A percentile compares a stretch with the other conserved stretches of the same genome.
Conservation (phyloP, 2,888 invertebrate genomes). For the Cerceris rybyensis region DNA sequence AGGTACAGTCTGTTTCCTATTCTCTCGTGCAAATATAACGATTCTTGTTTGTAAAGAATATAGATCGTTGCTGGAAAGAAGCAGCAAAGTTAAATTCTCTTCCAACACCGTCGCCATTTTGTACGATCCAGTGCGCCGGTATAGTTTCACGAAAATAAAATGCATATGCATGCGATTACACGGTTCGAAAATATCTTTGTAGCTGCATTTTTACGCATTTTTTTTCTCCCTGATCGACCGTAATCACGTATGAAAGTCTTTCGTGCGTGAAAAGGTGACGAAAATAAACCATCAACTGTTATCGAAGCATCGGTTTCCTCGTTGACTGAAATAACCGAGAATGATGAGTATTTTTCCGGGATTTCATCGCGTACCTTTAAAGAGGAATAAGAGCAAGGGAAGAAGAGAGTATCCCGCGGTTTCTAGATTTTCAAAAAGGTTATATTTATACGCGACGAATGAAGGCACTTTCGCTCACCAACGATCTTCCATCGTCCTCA, state of each 20-base stretch:
- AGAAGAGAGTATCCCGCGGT: too few species aligned
- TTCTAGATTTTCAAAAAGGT: not conserved
- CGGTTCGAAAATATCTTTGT: not conserved
- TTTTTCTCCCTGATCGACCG: not conserved
- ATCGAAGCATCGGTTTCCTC: not conserved
- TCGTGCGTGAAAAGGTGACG: not conserved
- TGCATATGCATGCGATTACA: not conserved
- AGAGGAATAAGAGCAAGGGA: not conserved
- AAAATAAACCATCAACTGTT: slow-evolving; percentile 1
- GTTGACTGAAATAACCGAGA: not conserved
- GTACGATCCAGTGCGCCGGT: not conserved
- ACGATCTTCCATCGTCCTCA: slow-evolving; percentile 50
- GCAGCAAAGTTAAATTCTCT: too few species aligned
- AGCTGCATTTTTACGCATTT: not conserved
- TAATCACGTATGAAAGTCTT: not conserved
- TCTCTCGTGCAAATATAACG: slow-evolving; percentile 4
- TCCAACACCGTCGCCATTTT: not conserved
- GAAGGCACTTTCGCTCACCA: slow-evolving; percentile 50
- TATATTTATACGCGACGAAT: slow-evolving; percentile 44
- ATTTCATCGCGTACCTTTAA: not conserved
- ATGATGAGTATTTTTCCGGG: not conserved
- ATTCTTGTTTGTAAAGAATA: too few species aligned
- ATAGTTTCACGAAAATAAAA: too few species aligned
- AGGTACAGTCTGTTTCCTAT: slow-evolving; percentile 16
- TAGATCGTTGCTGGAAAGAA: too few species aligned